Conservation (phyloP, 2,797 vertebrate genomes). For the Manis javanica region DNA sequence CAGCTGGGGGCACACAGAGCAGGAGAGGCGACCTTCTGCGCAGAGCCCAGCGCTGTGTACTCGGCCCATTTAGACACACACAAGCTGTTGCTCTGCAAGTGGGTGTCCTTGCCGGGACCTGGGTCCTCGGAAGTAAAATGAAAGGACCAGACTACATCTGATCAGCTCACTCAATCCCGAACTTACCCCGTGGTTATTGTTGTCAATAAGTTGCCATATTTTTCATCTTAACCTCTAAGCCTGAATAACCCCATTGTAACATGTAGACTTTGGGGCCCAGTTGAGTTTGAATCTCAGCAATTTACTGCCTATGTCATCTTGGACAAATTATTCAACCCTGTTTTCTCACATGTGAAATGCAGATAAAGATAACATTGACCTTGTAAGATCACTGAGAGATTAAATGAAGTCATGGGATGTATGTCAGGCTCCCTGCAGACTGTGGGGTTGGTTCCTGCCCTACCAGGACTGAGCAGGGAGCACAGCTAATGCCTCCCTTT, state of each 20-base stretch:
- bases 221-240: neutral
- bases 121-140: neutral
- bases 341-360: neutral
- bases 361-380: neutral
- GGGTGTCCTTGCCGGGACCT: neutral
- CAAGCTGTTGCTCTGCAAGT: neutral
- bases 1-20: too few relatives aligned
- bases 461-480: neutral
- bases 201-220: fast-evolving
- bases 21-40: neutral
- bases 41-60: fast-evolving
- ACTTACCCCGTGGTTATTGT: neutral
- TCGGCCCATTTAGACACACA: neutral
- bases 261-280: too few relatives aligned
- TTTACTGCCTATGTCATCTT: fast-evolving
- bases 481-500: neutral
- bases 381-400: neutral
- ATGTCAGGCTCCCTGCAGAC: neutral
- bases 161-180: too few relatives aligned
- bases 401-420: neutral
- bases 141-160: neutral
- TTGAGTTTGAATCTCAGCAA: neutral
- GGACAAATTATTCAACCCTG: neutral
- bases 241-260: neutral
- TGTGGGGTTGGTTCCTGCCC: fast-evolving